phyloP scores from a whole-genome alignment of 1,140 invertebrate species.

The Harpegnathos saltator region DNA sequence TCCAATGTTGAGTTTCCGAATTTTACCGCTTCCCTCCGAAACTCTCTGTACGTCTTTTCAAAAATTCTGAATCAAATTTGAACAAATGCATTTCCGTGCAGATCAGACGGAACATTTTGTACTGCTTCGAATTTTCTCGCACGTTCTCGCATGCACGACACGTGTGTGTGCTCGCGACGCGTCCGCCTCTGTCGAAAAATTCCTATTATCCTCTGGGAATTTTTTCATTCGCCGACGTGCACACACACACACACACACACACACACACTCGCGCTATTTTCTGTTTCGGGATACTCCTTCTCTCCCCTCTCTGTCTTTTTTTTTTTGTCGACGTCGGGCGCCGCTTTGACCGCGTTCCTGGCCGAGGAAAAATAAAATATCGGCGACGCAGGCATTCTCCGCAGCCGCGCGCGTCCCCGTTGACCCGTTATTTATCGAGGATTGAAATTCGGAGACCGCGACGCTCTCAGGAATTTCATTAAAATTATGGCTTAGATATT shows the following conservation, averaged over 20 bases:
- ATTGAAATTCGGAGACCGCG: slow-evolving; percentile 78
- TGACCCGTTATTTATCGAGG: slow-evolving; percentile 73
- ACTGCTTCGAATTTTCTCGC: slow-evolving; percentile 13
- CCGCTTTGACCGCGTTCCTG: slow-evolving; percentile 67
- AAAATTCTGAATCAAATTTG: too few species aligned
- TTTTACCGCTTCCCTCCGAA: not conserved
- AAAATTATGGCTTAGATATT: slow-evolving; percentile 81
- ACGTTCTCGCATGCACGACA: not conserved
- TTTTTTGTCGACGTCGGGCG: not conserved
- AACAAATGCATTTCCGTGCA: too few species aligned
- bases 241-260: too few species aligned
- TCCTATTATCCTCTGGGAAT: slow-evolving; percentile 68
- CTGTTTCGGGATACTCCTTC: slow-evolving; percentile 18
- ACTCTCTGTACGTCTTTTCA: not conserved
- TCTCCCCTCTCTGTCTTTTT: not conserved
- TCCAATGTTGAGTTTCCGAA: not conserved
- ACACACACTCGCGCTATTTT: slow-evolving; percentile 64
- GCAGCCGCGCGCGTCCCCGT: slow-evolving; percentile 12
- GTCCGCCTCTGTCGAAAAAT: slow-evolving; percentile 63
- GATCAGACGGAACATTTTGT: too few species aligned
- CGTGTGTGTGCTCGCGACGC: slow-evolving; percentile 31
- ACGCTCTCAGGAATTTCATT: slow-evolving; percentile 79
- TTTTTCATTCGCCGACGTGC: slow-evolving; percentile 64
- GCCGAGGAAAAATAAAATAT: slow-evolving; percentile 69
- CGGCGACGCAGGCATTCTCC: slow-evolving; percentile 54